Conservation (phyloP, 2,888 invertebrate genomes). For the Brachyopa scutellaris region DNA sequence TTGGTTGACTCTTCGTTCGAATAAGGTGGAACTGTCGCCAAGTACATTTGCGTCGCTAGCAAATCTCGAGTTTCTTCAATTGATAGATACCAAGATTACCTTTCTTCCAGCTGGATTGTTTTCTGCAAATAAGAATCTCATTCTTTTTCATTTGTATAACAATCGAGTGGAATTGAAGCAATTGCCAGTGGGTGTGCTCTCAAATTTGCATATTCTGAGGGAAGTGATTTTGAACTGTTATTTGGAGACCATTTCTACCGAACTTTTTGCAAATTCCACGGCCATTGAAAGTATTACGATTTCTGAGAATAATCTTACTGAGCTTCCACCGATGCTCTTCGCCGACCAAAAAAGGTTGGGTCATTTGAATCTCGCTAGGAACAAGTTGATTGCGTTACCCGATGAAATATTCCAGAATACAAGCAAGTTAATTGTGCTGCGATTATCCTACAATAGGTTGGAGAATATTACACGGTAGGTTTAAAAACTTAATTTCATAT, state of each 20-base stretch:
- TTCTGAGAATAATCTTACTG: constrained; percentile 83
- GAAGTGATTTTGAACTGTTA: constrained; percentile 84
- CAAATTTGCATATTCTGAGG: constrained; percentile 84
- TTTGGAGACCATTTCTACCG: constrained; percentile 84
- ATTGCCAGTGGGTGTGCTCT: constrained; percentile 85
- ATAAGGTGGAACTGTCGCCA: constrained; percentile 84
- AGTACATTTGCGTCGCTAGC: constrained; percentile 84
- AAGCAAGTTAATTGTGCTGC: constrained; percentile 84
- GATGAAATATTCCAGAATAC: constrained; percentile 84
- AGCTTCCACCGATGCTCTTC: constrained; percentile 85
- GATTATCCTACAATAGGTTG: constrained; percentile 86
- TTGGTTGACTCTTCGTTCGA: constrained; percentile 86
- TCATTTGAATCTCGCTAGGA: constrained; percentile 86
- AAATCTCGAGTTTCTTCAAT: constrained; percentile 85
- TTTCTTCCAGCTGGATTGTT: constrained; percentile 85
- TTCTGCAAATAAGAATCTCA: constrained; percentile 83
- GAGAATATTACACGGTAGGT: constrained; percentile 84
- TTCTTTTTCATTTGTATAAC: constrained; percentile 83
- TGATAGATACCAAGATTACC: constrained; percentile 86
- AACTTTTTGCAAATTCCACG: constrained; percentile 85
- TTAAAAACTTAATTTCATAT: too few relatives aligned
- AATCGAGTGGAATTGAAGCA: constrained; percentile 84
- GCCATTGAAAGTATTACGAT: constrained; percentile 85
- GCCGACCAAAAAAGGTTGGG: constrained; percentile 85
- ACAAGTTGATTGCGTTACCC: constrained; percentile 84